Conservation (phyloP, 2,113 vertebrate genomes). For the Plotosus lineatus region DNA sequence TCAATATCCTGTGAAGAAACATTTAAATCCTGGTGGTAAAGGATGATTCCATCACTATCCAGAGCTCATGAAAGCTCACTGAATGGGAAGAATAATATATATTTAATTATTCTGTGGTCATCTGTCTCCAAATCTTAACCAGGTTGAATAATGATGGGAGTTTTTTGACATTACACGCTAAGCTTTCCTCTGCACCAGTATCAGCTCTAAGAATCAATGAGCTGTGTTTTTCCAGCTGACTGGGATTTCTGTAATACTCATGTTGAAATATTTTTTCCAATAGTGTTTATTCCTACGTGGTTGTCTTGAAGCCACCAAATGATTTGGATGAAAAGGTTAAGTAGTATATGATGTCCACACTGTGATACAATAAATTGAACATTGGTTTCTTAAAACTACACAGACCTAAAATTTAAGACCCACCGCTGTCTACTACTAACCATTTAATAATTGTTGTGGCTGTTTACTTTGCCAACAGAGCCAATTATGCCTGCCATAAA, state of each 20-base stretch:
- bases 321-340: background rate
- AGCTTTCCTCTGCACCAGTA: background rate
- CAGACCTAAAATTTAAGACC: background rate
- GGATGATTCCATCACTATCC: background rate
- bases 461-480: background rate
- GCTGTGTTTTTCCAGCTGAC: background rate
- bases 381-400: background rate
- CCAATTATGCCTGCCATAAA: conserved; percentile 11
- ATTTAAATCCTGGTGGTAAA: background rate
- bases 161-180: background rate
- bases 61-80: background rate
- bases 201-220: background rate
- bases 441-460: background rate
- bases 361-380: background rate
- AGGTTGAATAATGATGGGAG: background rate
- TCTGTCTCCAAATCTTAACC: background rate
- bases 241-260: background rate
- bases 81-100: background rate
- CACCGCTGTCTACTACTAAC: background rate
- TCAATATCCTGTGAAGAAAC: background rate
- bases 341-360: background rate
- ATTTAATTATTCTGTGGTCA: background rate
- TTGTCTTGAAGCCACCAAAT: background rate
- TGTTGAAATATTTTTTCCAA: background rate
- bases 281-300: background rate